Evolutionary conservation across 2,888 invertebrate genomes (phyloP), one percentile per base, ranked within the genome.

Genomic region (Mamestra brassicae): DNA sequence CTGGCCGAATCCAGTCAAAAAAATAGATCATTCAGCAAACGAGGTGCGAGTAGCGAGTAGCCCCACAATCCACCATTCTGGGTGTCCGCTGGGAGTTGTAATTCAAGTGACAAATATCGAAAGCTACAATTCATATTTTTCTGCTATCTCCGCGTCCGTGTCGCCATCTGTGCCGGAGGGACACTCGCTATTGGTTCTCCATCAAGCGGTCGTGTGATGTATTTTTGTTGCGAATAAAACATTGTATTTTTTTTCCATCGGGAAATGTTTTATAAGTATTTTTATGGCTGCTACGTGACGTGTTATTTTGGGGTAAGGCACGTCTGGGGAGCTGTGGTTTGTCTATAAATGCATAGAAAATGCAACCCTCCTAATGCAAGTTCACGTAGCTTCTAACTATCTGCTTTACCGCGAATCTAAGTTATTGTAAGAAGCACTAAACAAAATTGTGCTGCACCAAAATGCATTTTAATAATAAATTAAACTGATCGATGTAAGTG

Each of bases 41-140:
- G 95, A 95, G 95, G 95, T 95, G 95, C 91, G 93, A 95, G 92
- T 92, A 92, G 95, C 91, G 93, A 95, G 92, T 92, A 92, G 92
- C 92, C 91, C 90, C 90, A 88, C 90, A 92, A 92, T 93, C 91
- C 90, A 89, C 90, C 93, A 92, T 91, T 92, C 91, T 91, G 92
- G 92, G 88, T 88, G 90, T 92, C 96, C 95, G 92, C 88, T 92
- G 96, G 96, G 96, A 94, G 94, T 95, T 94, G 94, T 96, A 96
- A 96, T 94, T 97, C 96, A 96, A 95, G 95, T 97, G 97, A 96
- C 97, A 97, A 97, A 97, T 96, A 97, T 97, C 96, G 96, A 95
- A 95, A 89, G 95, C 94, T 92, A 95, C 96, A 96, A 94, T 94
- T 96, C 96, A 96, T 96, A 96, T 96, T 96, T 96, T 96, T 96